Conservation (phyloP, 1,140 invertebrate species). For the Drosophila pseudoananassae region DNA sequence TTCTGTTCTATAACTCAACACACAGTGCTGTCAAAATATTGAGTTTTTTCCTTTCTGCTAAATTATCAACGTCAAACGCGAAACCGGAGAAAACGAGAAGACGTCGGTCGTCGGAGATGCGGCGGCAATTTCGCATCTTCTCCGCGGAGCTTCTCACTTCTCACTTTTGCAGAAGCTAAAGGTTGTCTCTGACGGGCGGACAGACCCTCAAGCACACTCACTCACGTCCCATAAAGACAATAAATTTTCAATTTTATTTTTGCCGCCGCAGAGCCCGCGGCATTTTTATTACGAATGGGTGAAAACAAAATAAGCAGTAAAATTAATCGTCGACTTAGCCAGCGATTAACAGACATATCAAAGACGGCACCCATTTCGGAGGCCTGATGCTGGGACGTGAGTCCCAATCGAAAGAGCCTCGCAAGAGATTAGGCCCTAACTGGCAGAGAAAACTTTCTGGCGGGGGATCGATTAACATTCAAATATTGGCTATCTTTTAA, state of each 20-base stretch:
- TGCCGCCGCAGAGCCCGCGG: conserved; percentile 54
- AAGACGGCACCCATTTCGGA: conserved; percentile 62
- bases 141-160: neutral
- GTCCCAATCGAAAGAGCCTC: neutral
- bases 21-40: conserved; percentile 82
- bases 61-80: conserved; percentile 75
- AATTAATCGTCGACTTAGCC: conserved; percentile 77
- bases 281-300: conserved; percentile 63
- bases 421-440: conserved; percentile 8
- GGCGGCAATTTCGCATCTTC: conserved; percentile 42
- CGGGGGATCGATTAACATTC: neutral
- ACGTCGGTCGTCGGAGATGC: conserved; percentile 26
- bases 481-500: conserved; percentile 22
- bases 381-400: neutral
- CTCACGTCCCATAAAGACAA: conserved; percentile 58
- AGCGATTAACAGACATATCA: conserved; percentile 52
- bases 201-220: conserved; percentile 21
- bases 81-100: conserved; percentile 20
- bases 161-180: conserved; percentile 57
- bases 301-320: conserved; percentile 81
- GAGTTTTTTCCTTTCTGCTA: conserved; percentile 61
- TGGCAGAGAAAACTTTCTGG: conserved; percentile 33
- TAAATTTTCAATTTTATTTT: conserved; percentile 81
- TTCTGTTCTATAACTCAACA: conserved; percentile 78
- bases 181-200: conserved; percentile 42